Percentiles rank a stretch among this genome's conserved stretches.
phyloP scores from a whole-genome alignment of 2,113 vertebrate species.

The Dromaius novaehollandiae region DNA sequence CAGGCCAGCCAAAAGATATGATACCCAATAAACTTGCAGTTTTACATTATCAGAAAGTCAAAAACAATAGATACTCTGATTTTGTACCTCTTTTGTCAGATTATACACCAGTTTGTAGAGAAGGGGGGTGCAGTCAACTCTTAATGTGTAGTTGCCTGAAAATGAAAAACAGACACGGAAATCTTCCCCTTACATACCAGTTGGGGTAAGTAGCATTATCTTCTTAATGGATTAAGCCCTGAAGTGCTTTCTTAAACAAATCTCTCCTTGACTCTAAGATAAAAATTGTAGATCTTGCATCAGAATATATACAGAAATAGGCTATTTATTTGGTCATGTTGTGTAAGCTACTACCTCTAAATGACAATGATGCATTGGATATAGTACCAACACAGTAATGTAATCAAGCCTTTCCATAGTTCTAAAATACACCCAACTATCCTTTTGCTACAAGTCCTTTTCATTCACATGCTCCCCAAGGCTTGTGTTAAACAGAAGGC shows the following conservation, averaged over 20 bases:
- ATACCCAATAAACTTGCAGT: not conserved
- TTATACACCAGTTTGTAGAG: conserved; percentile 89
- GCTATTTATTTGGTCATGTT: not conserved
- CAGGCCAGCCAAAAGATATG: not conserved
- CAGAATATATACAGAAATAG: not conserved
- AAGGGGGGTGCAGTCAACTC: conserved; percentile 94
- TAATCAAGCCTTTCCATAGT: not conserved
- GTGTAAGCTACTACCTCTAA: not conserved
- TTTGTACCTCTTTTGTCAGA: conserved; percentile 89
- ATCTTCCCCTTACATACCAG: not conserved
- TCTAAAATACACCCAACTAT: not conserved
- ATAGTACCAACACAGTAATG: not conserved
- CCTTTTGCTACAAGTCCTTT: not conserved
- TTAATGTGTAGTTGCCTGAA: conserved; percentile 94
- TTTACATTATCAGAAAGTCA: not conserved
- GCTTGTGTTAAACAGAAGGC: not conserved
- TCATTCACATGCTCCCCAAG: not conserved
- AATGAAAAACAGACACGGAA: conserved; percentile 51
- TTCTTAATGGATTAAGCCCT: not conserved
- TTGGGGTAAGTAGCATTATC: not conserved
- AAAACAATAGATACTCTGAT: not conserved
- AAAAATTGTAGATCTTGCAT: not conserved
- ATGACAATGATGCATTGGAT: not conserved
- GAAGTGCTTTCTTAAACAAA: not conserved
- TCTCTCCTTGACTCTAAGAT: not conserved